Base-by-base conservation (phyloP, 23 tunicate genomes). In the Ciona savignyi region DNA sequence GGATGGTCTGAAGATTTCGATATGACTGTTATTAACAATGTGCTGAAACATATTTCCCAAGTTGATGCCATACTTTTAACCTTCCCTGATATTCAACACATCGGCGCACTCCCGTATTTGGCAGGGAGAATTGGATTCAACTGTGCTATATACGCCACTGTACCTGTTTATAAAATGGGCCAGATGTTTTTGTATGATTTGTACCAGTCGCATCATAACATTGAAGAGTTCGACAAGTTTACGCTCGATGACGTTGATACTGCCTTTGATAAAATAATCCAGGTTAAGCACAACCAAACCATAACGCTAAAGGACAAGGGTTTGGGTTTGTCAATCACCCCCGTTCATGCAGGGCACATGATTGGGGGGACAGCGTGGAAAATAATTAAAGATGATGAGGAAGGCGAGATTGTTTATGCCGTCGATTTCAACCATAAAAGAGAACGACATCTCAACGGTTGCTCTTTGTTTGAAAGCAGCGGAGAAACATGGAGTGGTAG, bases 321-420 rank as follows among this genome's bases (percentile, higher is more conserved):
- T 24, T 67, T 80, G 42, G 99, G 99, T 15, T 74, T 94, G 28
- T 83, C 95, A 11, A 88, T 94, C 68, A 78, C 89, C 19, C 99
- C 99, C 23, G 87, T 94, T 2, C 99, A 94, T 63, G 95, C 99
- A 21, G 99, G 97, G 23, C 91, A 85, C 31, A 87, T 94, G 73
- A 87, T 94, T 33, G 99, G 99, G 30, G 99, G 99, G 22, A 85
- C 99, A 33, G 87, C 95, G 1, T 94, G 99, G 99, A 94, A 87
- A 30, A 88, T 94, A 23, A 77, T 94, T 0, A 94, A 85, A 71
- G 92, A 93, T 61, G 98, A 93, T 70, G 99, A 94, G 70, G 99
- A 94, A 70, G 97, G 97, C 56, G 90, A 87, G 48, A 82, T 86
- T 51, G 86, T 94, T 0, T 94, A 94, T 65, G 95, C 95, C 22